Base-by-base conservation (phyloP, 2,797 vertebrate species). In the Pogonophryne albipinna region DNA sequence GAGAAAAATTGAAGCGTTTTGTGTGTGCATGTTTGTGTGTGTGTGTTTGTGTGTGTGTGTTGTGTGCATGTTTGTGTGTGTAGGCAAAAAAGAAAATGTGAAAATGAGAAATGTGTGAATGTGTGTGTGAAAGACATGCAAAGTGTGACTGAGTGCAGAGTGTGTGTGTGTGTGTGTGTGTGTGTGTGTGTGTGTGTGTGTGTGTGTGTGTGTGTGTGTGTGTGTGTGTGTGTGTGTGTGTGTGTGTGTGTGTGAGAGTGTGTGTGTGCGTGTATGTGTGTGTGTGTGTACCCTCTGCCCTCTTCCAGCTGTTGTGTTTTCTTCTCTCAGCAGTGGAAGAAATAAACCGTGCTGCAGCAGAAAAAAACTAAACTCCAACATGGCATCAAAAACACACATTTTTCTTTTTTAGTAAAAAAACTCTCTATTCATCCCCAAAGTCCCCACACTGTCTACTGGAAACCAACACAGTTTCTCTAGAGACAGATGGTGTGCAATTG, bases 41-140 rank as follows among this genome's bases (percentile, higher is more conserved):
- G 52, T 53, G 66, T 56, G 34, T 74, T n/a, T n/a, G 63, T 71
- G 66, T 64, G 70, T 67, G 57, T 67, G 68, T 77, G 66, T 70
- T 4, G 23, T 66, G 67, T 58, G 58, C 67, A 60, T 74, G 73
- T 56, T 63, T 65, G 66, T 71, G 66, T 72, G 71, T 74, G 75
- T 62, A 61, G 67, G 67, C 73, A 88, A 81, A 79, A 68, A 72
- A 79, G 59, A 71, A 68, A 87, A 89, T 78, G 89, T 90, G 87
- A 89, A 83, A 87, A 87, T 85, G 80, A 85, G 68, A 84, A 84
- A 90, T 44, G 85, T 88, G 86, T 86, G 89, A 90, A 88, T 85
- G 84, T 80, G 85, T 84, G 84, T 84, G 85, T 80, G 86, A 85
- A 88, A 83, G 79, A 84, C 79, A 84, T 56, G 78, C 76, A 79